Percentiles rank a stretch among this genome's conserved stretches.
phyloP scores from a whole-genome alignment of 1,140 invertebrate genomes.

The Helicoverpa zea region DNA sequence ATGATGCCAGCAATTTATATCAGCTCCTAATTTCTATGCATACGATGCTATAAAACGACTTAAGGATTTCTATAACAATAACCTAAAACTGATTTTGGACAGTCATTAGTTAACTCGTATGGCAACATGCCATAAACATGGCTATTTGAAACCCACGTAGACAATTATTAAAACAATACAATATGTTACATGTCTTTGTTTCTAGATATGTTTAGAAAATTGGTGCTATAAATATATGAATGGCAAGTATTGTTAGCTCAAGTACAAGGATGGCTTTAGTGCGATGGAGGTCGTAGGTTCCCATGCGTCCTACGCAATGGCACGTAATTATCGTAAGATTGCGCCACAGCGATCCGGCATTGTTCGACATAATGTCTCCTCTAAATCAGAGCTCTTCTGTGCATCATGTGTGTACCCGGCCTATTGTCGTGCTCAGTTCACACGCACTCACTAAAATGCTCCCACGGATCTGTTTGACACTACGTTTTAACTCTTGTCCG shows the following conservation, averaged over 20 bases:
- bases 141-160: constrained; percentile 17
- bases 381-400: constrained; percentile 76
- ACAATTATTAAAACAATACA: constrained; percentile 2
- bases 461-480: constrained; percentile 64
- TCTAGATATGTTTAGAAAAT: neutral
- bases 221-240: constrained; percentile 18
- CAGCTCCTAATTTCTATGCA: constrained; percentile 11
- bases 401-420: constrained; percentile 68
- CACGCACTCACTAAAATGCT: constrained; percentile 74
- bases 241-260: constrained; percentile 38
- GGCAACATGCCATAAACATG: constrained; percentile 29
- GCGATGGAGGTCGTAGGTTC: constrained; percentile 61
- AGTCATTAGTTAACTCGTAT: constrained; percentile 36
- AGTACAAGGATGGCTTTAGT: constrained; percentile 36
- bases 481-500: constrained; percentile 60
- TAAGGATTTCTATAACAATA: constrained; percentile 35
- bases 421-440: constrained; percentile 78
- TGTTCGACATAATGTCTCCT: constrained; percentile 78
- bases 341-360: constrained; percentile 72
- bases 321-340: constrained; percentile 76
- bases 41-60: constrained; percentile 1
- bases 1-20: neutral
- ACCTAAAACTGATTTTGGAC: constrained; percentile 37
- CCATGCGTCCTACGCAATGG: constrained; percentile 77
- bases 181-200: constrained; percentile 7